phyloP scores from a whole-genome alignment of 2,113 vertebrate genomes.

The Dissostichus mawsoni region DNA sequence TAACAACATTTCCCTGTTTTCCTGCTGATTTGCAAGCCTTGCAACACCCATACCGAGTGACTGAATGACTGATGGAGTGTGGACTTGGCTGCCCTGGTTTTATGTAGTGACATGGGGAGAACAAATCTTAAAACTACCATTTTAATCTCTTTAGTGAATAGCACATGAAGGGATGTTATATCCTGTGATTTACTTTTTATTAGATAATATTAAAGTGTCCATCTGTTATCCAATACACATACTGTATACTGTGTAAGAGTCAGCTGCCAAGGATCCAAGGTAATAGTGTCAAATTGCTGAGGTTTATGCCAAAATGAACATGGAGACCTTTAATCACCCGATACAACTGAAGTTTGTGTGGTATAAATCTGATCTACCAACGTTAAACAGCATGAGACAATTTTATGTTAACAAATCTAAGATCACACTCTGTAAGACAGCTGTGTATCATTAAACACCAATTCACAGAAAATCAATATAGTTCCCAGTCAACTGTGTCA shows the following conservation, averaged over 20 bases:
- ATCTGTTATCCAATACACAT: neutral
- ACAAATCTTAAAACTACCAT: too few relatives aligned
- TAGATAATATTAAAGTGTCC: neutral
- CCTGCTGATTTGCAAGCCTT: conserved; percentile 29
- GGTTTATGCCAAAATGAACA: too few relatives aligned
- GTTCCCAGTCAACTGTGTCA: neutral
- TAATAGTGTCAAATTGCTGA: too few relatives aligned
- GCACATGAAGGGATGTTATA: neutral
- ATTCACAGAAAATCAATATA: conserved; percentile 38
- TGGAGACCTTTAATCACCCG: conserved; percentile 2
- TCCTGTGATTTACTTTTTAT: neutral
- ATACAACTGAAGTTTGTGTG: neutral
- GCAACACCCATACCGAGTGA: conserved; percentile 13
- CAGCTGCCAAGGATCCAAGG: neutral
- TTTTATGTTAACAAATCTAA: conserved; percentile 30
- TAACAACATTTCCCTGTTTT: conserved; percentile 46
- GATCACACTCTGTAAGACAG: conserved; percentile 34
- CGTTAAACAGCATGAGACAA: neutral
- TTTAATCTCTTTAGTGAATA: conserved; percentile 1
- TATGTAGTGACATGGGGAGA: too few relatives aligned
- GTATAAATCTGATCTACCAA: neutral
- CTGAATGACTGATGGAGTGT: conserved; percentile 31
- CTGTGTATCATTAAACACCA: conserved; percentile 12
- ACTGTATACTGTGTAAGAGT: neutral
- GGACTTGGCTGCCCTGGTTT: neutral